Evolutionary conservation across 1,140 invertebrate genomes (phyloP), one percentile per base, ranked within the genome.

Genomic region (Philopotamus ludificatus): DNA sequence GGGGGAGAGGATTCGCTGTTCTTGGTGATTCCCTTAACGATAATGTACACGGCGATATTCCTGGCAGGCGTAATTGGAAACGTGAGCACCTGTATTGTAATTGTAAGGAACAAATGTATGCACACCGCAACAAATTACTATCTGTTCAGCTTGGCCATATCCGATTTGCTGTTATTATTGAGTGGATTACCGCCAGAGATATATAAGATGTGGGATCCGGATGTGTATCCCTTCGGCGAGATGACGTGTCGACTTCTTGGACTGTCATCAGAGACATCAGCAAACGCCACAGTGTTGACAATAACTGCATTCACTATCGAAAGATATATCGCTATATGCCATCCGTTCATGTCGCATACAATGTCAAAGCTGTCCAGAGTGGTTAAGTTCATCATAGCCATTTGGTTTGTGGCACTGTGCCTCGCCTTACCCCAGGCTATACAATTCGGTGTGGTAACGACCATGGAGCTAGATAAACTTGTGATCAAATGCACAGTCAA

Each of bases 251-350:
- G 92, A 9, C 77, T 91, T 49, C 80, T 89, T 59, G 88, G 89
- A 2, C 79, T 92, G 23, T 81, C 89, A 3, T 87, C 88, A 1
- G 92, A 94, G 76, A 91, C 89, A n/a, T 93, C 91, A 0, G 88
- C 90, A 2, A 94, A 95, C 75, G 92, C 93, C 0, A 95, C 93
- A 0, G 90, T 96, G 0, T 79, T 96, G n/a, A 96, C 93, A 1
- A 96, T 97, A 66, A 93, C 92, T 0, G 91, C 93, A 1, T 98
- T 98, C 78, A 98, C 95, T 0, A 86, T 96, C 3, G 96, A 98
- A 76, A 82, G 96, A 49, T 99, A 97, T 76, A 85, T 97, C 16
- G 95, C 94, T 12, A 97, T 98, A 68, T 97, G 94, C 76, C 89
- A 95, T 75, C 94, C 95, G 0, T 89, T 97, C 68, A 80, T 91